A percentile compares a stretch with the other conserved stretches of the same genome.
Evolutionary conservation across 2,113 vertebrate genomes (phyloP).

Genomic region (Dolichotis patagonum): DNA sequence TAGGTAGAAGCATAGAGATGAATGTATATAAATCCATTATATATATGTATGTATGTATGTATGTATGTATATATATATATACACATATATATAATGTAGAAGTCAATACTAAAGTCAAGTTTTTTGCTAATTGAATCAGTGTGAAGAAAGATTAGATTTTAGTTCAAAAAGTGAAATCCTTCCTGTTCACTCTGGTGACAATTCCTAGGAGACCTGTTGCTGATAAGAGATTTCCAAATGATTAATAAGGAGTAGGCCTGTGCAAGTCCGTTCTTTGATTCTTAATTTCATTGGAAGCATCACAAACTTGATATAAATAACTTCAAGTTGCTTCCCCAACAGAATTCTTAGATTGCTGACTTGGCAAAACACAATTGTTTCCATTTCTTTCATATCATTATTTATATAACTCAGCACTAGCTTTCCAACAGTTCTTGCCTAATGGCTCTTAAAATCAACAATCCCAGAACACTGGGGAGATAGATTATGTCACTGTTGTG

Average conservation of each 20-base stretch:
- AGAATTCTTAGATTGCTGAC: conserved; percentile 78
- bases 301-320: conserved; percentile 65
- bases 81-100: too few relatives aligned
- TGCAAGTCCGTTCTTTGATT: conserved; percentile 53
- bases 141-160: neutral
- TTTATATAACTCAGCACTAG: conserved; percentile 58
- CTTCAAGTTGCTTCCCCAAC: conserved; percentile 57
- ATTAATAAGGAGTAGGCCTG: conserved; percentile 21
- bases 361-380: conserved; percentile 69
- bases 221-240: conserved; percentile 62
- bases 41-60: too few relatives aligned
- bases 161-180: conserved; percentile 46
- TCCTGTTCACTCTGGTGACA: neutral
- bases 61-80: too few relatives aligned
- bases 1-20: neutral
- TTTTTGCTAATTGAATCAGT: neutral
- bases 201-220: neutral
- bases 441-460: conserved; percentile 74
- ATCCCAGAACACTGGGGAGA: neutral
- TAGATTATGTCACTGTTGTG: neutral
- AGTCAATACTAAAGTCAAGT: neutral
- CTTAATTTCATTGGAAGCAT: conserved; percentile 60
- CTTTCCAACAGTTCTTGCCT: conserved; percentile 67
- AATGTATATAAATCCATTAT: neutral
- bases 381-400: conserved; percentile 66